Conservation (phyloP, 2,113 vertebrate species). For the Atractosteus spatula region DNA sequence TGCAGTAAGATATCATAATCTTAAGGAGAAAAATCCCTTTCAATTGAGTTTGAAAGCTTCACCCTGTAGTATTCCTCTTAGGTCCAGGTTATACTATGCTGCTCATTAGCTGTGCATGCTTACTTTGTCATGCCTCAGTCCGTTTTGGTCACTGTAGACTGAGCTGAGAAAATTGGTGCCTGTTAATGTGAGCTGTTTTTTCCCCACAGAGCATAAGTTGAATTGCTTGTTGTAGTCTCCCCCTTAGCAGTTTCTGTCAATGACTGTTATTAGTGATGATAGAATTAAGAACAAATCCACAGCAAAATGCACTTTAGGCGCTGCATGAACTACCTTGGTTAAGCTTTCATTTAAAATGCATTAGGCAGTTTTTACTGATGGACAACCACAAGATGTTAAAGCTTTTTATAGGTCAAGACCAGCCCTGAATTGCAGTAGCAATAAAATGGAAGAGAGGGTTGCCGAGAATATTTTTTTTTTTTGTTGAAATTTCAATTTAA, state of each 20-base stretch:
- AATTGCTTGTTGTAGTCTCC: constrained; percentile 48
- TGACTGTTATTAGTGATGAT: constrained; percentile 42
- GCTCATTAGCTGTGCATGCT: constrained; percentile 44
- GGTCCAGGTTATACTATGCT: constrained; percentile 41
- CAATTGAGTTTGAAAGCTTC: constrained; percentile 60
- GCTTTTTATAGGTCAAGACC: no score
- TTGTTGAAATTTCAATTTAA: no score
- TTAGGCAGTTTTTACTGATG: not conserved
- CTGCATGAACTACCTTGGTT: constrained; percentile 24
- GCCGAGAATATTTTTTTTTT: no score
- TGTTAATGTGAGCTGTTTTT: not conserved
- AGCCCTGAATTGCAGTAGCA: no score
- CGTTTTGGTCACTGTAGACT: constrained; percentile 33
- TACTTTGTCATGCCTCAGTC: constrained; percentile 19
- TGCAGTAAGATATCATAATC: constrained; percentile 68
- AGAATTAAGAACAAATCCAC: constrained; percentile 45
- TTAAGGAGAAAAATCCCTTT: constrained; percentile 59
- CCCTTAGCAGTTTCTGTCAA: constrained; percentile 48
- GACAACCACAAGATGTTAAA: no score
- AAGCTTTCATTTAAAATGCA: constrained; percentile 40
- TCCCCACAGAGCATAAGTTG: constrained; percentile 45
- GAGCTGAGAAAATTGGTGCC: not conserved
- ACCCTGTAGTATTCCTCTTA: constrained; percentile 38
- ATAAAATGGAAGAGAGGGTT: no score
- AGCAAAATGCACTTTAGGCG: constrained; percentile 37